Evolutionary conservation across 2,888 invertebrate species (phyloP).

Genomic region (Toxonevra muliebris): DNA sequence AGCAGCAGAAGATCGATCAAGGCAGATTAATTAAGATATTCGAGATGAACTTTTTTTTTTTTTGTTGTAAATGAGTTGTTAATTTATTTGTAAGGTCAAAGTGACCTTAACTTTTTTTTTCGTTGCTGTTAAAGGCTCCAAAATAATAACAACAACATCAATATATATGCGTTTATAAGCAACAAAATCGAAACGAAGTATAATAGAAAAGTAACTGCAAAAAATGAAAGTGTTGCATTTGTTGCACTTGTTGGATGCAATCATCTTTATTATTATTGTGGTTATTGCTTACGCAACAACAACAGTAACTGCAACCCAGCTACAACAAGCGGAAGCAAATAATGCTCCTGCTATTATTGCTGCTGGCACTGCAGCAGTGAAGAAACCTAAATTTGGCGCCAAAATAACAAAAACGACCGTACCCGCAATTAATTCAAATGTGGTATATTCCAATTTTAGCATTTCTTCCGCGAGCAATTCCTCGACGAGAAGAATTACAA

Average conservation of each 20-base stretch:
- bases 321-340: constrained; percentile 40
- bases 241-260: constrained; percentile 34
- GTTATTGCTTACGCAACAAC: constrained; percentile 52
- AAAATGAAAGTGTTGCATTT: constrained; percentile 41
- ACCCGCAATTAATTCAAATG: background rate
- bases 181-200: constrained; percentile 11
- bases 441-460: too few species aligned
- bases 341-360: constrained; percentile 5
- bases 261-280: constrained; percentile 41
- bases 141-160: background rate
- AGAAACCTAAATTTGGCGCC: background rate
- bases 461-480: too few species aligned
- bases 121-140: background rate
- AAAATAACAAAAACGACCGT: constrained; percentile 8
- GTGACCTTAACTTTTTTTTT: constrained; percentile 14
- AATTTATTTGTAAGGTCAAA: constrained; percentile 19
- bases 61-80: constrained; percentile 7
- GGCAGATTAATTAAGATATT: too few species aligned
- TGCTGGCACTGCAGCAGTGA: background rate
- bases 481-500: too few species aligned
- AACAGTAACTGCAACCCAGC: constrained; percentile 28
- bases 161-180: background rate
- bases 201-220: background rate
- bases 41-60: too few species aligned
- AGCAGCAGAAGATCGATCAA: too few species aligned